These are phyloP conservation scores for Cyclophora albipunctata DNA, from an alignment of 2,888 invertebrate genomes.

Conservation along the genomic window DNA sequence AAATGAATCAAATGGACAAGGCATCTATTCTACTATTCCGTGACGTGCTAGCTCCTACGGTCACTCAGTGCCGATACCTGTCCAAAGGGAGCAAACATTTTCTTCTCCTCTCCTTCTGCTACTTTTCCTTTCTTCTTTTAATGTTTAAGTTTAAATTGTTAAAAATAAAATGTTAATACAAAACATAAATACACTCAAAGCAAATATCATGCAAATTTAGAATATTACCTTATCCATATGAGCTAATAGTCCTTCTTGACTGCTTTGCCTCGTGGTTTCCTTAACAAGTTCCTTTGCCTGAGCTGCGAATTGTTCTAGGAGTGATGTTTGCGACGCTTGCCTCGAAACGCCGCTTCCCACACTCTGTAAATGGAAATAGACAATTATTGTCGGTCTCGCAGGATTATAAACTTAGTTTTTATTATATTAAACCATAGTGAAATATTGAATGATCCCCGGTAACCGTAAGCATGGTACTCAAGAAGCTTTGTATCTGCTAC, in stretches of 20 bases:
- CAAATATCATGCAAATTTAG: slow-evolving; percentile 7
- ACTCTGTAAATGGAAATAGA: slow-evolving; percentile 31
- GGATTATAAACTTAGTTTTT: no score
- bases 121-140: slow-evolving; percentile 84
- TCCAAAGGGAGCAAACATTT: slow-evolving; percentile 85
- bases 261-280: slow-evolving; percentile 91
- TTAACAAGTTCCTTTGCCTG: slow-evolving; percentile 92
- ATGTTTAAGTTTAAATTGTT: slow-evolving; percentile 29
- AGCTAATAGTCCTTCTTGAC: slow-evolving; percentile 90
- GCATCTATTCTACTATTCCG: no score
- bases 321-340: slow-evolving; percentile 88
- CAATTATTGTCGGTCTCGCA: not conserved
- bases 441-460: no score
- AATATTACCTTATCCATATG: slow-evolving; percentile 89
- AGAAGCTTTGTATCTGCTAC: no score
- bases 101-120: slow-evolving; percentile 82
- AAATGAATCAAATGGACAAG: no score
- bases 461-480: no score
- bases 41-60: no score
- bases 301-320: slow-evolving; percentile 90
- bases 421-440: no score
- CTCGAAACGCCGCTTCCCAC: slow-evolving; percentile 70
- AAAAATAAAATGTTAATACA: slow-evolving; percentile 16
- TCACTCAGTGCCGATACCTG: slow-evolving; percentile 75
- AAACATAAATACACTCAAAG: slow-evolving; percentile 6